Evolutionary conservation across 1,140 invertebrate species (phyloP).

Genomic region (Scaptomyza pallida): DNA sequence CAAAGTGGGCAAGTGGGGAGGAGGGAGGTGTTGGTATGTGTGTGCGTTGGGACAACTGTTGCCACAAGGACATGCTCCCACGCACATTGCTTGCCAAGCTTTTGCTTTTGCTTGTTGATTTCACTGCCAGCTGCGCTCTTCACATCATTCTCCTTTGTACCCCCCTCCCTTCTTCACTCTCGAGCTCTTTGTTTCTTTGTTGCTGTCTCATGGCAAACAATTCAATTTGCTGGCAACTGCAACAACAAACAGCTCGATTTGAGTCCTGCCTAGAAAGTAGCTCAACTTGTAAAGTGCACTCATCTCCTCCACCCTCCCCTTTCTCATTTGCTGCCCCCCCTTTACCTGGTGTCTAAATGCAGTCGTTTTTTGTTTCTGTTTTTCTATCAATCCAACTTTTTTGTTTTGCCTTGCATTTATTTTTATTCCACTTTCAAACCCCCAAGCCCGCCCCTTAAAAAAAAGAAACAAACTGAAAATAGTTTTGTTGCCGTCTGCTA

Average conservation of each 20-base stretch:
- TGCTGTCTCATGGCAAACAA: constrained; percentile 57
- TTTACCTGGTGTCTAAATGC: constrained; percentile 8
- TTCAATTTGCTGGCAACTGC: constrained; percentile 64
- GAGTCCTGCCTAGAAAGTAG: constrained; percentile 1
- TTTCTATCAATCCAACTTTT: not conserved
- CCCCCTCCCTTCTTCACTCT: not conserved
- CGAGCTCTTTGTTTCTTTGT: constrained; percentile 9
- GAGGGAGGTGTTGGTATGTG: not conserved
- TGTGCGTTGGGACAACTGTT: constrained; percentile 46
- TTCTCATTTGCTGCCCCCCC: not conserved
- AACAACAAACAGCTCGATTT: constrained; percentile 14
- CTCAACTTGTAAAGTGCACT: not conserved
- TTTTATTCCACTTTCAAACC: not conserved
- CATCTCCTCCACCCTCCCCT: not conserved
- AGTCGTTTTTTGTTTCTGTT: constrained; percentile 11
- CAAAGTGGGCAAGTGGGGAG: not conserved
- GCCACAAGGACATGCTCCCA: constrained; percentile 46
- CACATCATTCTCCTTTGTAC: not conserved
- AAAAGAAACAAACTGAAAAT: constrained; percentile 1
- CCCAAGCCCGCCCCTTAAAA: not conserved
- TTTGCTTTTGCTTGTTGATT: constrained; percentile 25
- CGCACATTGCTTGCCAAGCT: constrained; percentile 3
- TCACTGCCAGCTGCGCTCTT: constrained; percentile 13
- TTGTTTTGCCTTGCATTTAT: not conserved
- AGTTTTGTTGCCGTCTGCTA: constrained; percentile 33